These are phyloP conservation scores for Cenopis cana DNA, from an alignment of 2,888 invertebrate genomes.

Conservation along the genomic window DNA sequence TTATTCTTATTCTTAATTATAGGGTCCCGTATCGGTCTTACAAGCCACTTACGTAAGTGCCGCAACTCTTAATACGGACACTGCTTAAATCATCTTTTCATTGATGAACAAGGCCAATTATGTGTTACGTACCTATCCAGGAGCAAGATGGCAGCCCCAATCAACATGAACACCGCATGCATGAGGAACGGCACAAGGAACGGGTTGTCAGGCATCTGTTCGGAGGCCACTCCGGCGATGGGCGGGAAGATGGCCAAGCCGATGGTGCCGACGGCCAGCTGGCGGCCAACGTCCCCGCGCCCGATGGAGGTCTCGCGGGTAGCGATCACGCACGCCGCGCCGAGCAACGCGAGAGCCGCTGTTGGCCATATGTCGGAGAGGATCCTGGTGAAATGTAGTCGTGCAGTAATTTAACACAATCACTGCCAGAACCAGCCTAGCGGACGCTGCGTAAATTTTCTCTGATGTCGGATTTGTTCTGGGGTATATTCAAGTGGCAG, in stretches of 20 bases:
- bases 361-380: conserved; percentile 91
- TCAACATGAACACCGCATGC: conserved; percentile 81
- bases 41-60: no score
- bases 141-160: conserved; percentile 86
- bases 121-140: conserved; percentile 84
- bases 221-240: conserved; percentile 77
- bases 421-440: no score
- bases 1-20: no score
- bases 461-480: no score
- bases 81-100: no score
- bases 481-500: no score
- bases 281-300: conserved; percentile 91
- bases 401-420: no score
- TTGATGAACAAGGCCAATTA: no score
- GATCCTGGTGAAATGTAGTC: conserved; percentile 69
- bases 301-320: conserved; percentile 92
- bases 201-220: conserved; percentile 69
- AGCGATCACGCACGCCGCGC: conserved; percentile 92
- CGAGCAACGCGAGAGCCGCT: conserved; percentile 88
- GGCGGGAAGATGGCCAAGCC: conserved; percentile 90
- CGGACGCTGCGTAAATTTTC: no score
- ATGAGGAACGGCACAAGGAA: conserved; percentile 86
- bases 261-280: conserved; percentile 90
- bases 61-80: no score
- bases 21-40: no score